Percentiles rank a stretch among this genome's conserved stretches.
phyloP scores from a whole-genome alignment of 2,797 vertebrate species.

The Hozukius guyotensis region DNA sequence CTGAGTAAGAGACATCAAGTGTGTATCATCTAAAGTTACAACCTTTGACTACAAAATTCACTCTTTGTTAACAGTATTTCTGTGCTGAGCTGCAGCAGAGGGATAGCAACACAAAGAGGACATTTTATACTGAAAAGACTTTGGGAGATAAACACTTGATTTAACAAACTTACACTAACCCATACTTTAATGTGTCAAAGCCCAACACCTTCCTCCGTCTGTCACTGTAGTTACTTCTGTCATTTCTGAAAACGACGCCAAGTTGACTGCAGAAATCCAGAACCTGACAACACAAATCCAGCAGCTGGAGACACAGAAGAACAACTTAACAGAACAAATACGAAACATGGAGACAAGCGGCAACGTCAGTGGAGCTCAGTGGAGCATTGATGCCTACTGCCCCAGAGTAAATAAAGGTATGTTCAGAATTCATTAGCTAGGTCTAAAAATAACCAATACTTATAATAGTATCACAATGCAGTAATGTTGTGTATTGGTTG shows the following conservation, averaged over 20 bases:
- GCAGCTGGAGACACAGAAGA: neutral
- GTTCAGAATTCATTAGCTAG: neutral
- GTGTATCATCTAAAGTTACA: neutral
- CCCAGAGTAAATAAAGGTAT: fast-evolving
- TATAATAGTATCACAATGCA: neutral
- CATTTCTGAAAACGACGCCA: neutral
- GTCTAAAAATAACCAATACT: neutral
- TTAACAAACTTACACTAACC: too few relatives aligned
- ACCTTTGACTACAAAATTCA: fast-evolving
- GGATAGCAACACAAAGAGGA: too few relatives aligned
- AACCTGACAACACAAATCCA: neutral
- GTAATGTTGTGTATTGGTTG: neutral
- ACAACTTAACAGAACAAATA: conserved; percentile 15
- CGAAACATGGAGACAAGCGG: neutral
- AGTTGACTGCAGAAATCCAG: neutral
- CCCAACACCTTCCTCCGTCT: neutral
- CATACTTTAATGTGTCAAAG: too few relatives aligned
- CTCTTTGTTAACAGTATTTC: neutral
- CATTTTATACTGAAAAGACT: too few relatives aligned
- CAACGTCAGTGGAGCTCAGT: conserved; percentile 26
- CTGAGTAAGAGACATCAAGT: neutral
- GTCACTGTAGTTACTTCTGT: neutral
- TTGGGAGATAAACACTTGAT: too few relatives aligned
- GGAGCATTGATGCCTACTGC: conserved; percentile 54
- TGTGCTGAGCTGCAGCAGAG: too few relatives aligned